Percentiles rank a stretch among this genome's conserved stretches.
These are phyloP conservation scores for Allobates femoralis DNA, from an alignment of 2,797 vertebrate genomes.

Conservation along the genomic window DNA sequence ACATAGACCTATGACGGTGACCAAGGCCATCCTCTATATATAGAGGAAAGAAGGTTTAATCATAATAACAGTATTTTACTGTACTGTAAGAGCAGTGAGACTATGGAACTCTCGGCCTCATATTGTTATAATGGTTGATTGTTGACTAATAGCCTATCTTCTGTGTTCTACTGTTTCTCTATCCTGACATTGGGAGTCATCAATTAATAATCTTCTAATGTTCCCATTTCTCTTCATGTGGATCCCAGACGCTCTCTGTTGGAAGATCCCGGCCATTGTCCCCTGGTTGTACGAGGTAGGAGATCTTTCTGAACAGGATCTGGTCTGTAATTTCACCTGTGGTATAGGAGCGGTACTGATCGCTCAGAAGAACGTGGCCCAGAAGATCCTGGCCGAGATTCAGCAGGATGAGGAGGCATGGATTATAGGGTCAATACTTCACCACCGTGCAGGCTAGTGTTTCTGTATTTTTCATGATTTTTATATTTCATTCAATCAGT, in stretches of 20 bases:
- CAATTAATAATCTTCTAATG: background rate
- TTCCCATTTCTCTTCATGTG: background rate
- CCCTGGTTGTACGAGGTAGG: slow-evolving; percentile 86
- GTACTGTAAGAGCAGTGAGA: too few species aligned
- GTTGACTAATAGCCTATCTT: too few species aligned
- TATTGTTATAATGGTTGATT: background rate
- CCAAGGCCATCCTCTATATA: too few species aligned
- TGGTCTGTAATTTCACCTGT: slow-evolving; percentile 86
- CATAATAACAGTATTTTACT: too few species aligned
- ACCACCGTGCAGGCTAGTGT: slow-evolving; percentile 76
- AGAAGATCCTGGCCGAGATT: slow-evolving; percentile 79
- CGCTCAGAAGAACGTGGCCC: slow-evolving; percentile 77
- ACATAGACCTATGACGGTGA: too few species aligned
- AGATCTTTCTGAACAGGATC: slow-evolving; percentile 81
- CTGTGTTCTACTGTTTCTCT: too few species aligned
- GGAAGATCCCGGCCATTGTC: slow-evolving; percentile 85
- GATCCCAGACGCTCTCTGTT: slow-evolving; percentile 81
- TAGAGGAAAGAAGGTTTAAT: too few species aligned
- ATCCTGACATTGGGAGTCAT: background rate
- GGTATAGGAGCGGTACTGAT: slow-evolving; percentile 85
- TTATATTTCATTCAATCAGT: background rate
- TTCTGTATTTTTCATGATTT: background rate
- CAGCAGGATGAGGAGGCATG: slow-evolving; percentile 82
- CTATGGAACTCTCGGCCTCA: too few species aligned
- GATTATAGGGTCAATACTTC: slow-evolving; percentile 82